Evolutionary conservation across 2,113 vertebrate species (phyloP), one percentile per base, ranked within the genome.

Genomic region (Neopipo cinnamomea): DNA sequence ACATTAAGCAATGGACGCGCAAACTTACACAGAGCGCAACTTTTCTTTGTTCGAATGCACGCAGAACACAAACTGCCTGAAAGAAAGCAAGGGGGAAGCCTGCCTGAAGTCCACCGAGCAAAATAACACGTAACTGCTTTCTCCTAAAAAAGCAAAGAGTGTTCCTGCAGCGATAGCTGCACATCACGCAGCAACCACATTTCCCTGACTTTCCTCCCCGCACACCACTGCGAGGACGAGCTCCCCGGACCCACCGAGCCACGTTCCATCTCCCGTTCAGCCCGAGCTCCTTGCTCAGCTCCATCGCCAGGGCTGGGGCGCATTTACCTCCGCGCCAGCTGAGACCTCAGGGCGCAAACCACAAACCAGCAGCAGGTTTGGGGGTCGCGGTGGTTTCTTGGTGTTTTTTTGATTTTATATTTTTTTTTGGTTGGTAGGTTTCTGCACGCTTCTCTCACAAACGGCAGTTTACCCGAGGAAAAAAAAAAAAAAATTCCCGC

Each of bases 151-250:
- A 19, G 46, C 31, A 23, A 6, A 35, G 44, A 56, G 25, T 0
- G n/a, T 1, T 85, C 30, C 53, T 14, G 66, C 71, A 83, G 49
- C 9, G 0, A 33, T 0, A 27, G 47, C 70, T 11, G 37, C 52
- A 1, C 49, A 28, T 52, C 62, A 39, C 41, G 6, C 58, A 42
- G 10, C 63, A 15, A 3, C 5, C 41, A 24, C 24, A 28, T 42
- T 21, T 7, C 6, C 50, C 0, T 0, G 8, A 14, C 63, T 68
- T 49, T 27, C 58, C 55, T 62, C 20, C 41, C 62, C 14, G 9
- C 55, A 3, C 4, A 4, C 0, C 49, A 30, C 58, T 4, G 21
- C 9, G 42, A 2, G 14, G 63, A 5, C 1, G 1, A 0, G 33
- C 39, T 13, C 8, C 86, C 23, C 62, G 9, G 28, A 9, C 4